Conservation (phyloP, 2,797 vertebrate species). For the Anguilla anguilla region DNA sequence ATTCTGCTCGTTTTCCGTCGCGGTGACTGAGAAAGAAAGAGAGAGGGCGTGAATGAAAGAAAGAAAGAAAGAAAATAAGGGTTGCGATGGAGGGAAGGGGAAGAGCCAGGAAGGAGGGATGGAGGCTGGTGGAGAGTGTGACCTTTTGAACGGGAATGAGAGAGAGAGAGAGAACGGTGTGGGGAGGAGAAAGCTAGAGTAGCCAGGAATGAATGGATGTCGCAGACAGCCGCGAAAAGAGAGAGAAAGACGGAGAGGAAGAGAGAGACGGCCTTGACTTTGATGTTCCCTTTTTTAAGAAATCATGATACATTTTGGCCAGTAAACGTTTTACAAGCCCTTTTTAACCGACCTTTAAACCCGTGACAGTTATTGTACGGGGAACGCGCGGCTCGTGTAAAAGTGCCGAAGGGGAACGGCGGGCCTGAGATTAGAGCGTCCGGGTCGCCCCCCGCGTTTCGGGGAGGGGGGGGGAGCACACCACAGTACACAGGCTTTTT, state of each 20-base stretch:
- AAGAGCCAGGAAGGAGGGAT: background rate
- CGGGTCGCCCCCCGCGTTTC: background rate
- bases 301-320: background rate
- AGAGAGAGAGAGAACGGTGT: slow-evolving; percentile 31
- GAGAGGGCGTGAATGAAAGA: background rate
- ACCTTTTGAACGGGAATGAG: slow-evolving; percentile 28
- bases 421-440: slow-evolving; percentile 26
- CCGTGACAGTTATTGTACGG: background rate
- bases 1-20: background rate
- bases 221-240: background rate
- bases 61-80: background rate
- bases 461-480: background rate
- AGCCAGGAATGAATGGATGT: background rate
- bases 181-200: background rate
- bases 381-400: background rate
- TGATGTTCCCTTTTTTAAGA: background rate
- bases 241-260: background rate
- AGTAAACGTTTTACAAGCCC: background rate
- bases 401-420: slow-evolving; percentile 18
- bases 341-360: background rate
- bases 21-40: background rate
- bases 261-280: slow-evolving; percentile 47
- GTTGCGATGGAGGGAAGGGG: background rate
- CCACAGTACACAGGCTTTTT: slow-evolving; percentile 33
- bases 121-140: background rate